Evolutionary conservation across 2,797 vertebrate species (phyloP).

Genomic region (Schizopygopsis malacanthus): DNA sequence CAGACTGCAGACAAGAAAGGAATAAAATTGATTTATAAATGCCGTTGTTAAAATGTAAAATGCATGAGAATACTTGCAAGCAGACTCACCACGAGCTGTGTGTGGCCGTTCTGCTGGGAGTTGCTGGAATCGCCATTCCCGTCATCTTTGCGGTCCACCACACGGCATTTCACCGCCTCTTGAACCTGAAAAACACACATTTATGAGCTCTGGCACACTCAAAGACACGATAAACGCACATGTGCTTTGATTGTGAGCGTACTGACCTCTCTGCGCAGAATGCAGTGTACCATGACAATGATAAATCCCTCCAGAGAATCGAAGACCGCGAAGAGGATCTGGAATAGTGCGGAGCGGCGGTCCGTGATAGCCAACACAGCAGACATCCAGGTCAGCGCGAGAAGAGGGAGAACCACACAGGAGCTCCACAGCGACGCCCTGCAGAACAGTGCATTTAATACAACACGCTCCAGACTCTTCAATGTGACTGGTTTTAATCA

Average conservation of each 20-base stretch:
- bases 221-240: background rate
- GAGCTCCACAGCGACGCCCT: conserved; percentile 99
- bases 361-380: conserved; percentile 97
- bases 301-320: conserved; percentile 98
- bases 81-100: conserved; percentile 89
- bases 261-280: conserved; percentile 92
- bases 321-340: conserved; percentile 97
- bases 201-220: background rate
- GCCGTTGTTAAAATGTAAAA: conserved; percentile 2
- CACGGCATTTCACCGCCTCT: conserved; percentile 98
- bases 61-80: background rate
- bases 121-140: conserved; percentile 96
- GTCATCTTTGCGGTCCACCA: conserved; percentile 96
- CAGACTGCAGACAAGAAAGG: conserved; percentile 83
- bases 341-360: conserved; percentile 96
- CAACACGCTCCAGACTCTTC: conserved; percentile 42
- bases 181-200: conserved; percentile 84
- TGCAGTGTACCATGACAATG: conserved; percentile 99
- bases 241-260: background rate
- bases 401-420: conserved; percentile 95
- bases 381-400: conserved; percentile 99
- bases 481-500: conserved; percentile 59
- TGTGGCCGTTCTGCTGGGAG: conserved; percentile 93
- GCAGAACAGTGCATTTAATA: conserved; percentile 52
- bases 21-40: conserved; percentile 56